Evolutionary conservation across 2,888 invertebrate genomes (phyloP), one percentile per base, ranked within the genome.

Genomic region (Spodoptera littoralis): DNA sequence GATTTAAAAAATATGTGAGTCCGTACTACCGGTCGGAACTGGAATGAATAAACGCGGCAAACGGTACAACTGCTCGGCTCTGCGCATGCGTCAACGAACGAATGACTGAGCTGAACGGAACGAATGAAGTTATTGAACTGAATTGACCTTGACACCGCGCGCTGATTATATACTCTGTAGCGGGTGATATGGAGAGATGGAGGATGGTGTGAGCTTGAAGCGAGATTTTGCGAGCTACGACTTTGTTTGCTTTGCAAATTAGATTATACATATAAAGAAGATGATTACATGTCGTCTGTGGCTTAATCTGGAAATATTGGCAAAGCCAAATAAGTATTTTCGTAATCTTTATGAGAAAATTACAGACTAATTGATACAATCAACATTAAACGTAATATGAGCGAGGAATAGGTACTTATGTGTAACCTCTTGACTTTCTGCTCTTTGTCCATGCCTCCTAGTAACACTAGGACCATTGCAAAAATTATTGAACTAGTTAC

Each of bases 21-120:
- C 70, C 81, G 65, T 66, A 45, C 57, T 77, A 82, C 86, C 87
- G 88, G 89, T 88, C 86, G 78, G 65, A 84, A 89, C 90, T 87
- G 85, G 89, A 91, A 88, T 91, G 89, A 87, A 76, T 78, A 70
- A 64, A 70, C 71, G 79, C 81, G 81, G 70, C 59, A 78, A 76
- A 76, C 70, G 78, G 82, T 79, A 48, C n/a, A 54, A 60, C 51
- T 60, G 50, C 62, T 65, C 50, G 67, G 27, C 60, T 48, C 69
- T 57, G 65, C 79, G 84, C 83, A 83, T 81, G 86, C 83, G 83
- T 81, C 73, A 77, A 71, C 70, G 82, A 82, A 75, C 70, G 84
- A 84, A 78, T 72, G 71, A 59, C 24, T 63, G 77, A 82, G 55
- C 76, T 75, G 82, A 84, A 77, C 61, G 79, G 72, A 82, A 72